A percentile compares a stretch with the other conserved stretches of the same genome.
These are phyloP conservation scores for Eupsilia transversa DNA, from an alignment of 2,888 invertebrate species.

Conservation along the genomic window DNA sequence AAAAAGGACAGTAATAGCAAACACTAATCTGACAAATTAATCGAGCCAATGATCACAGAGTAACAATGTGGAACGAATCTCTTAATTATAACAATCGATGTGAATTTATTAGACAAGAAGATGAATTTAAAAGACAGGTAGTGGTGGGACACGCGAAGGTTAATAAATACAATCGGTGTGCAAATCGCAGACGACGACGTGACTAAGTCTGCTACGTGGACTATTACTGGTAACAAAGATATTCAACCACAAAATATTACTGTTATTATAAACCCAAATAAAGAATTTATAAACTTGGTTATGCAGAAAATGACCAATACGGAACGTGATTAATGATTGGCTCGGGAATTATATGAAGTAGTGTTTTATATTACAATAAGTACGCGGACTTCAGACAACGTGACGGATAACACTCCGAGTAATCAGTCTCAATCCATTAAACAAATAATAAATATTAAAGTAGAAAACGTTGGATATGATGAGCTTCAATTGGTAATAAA, in stretches of 20 bases:
- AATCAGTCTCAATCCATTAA: slow-evolving; percentile 36
- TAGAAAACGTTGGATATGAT: slow-evolving; percentile 40
- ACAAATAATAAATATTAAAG: slow-evolving; percentile 36
- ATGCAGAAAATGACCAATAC: slow-evolving; percentile 11
- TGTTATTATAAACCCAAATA: slow-evolving; percentile 42
- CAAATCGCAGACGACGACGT: slow-evolving; percentile 76
- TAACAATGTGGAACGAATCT: slow-evolving; percentile 51
- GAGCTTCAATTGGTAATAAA: slow-evolving; percentile 22
- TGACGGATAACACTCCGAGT: slow-evolving; percentile 23
- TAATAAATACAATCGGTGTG: slow-evolving; percentile 78
- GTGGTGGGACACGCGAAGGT: slow-evolving; percentile 72
- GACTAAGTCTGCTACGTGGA: slow-evolving; percentile 76
- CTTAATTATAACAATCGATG: slow-evolving; percentile 34
- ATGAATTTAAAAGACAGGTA: slow-evolving; percentile 51
- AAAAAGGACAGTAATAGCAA: not conserved
- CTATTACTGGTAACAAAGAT: slow-evolving; percentile 70
- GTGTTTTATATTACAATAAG: slow-evolving; percentile 17
- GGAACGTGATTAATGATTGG: slow-evolving; percentile 29
- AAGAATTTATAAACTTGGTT: slow-evolving; percentile 19
- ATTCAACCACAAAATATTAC: slow-evolving; percentile 68
- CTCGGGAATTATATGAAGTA: not conserved
- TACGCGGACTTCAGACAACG: slow-evolving; percentile 17
- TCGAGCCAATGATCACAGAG: slow-evolving; percentile 39
- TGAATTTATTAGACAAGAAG: slow-evolving; percentile 45
- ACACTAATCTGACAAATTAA: slow-evolving; percentile 24